Percentiles rank a stretch among this genome's conserved stretches.
Conservation (phyloP, 1,140 invertebrate genomes). For the Euura saliciscinereae region DNA sequence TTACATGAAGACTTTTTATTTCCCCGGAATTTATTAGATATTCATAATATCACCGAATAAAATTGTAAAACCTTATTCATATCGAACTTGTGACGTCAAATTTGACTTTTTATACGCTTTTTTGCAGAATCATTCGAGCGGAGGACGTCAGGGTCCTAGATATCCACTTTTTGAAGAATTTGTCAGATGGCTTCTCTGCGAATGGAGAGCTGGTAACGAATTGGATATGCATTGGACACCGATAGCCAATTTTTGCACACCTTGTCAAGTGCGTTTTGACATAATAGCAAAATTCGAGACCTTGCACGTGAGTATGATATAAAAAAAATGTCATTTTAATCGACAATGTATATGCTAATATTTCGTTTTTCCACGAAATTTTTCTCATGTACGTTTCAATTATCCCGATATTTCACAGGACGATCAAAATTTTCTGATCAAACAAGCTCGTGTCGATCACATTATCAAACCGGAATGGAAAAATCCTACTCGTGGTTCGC, state of each 20-base stretch:
- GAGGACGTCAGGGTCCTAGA: slow-evolving; percentile 56
- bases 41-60: too few relatives aligned
- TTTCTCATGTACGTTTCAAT: slow-evolving; percentile 8
- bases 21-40: too few relatives aligned
- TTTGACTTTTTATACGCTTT: too few relatives aligned
- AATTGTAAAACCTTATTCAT: too few relatives aligned
- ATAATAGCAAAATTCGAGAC: slow-evolving; percentile 90
- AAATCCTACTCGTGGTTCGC: slow-evolving; percentile 77
- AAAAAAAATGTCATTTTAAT: slow-evolving; percentile 3
- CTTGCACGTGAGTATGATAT: slow-evolving; percentile 62
- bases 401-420: slow-evolving; percentile 59
- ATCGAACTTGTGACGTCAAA: too few relatives aligned
- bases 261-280: slow-evolving; percentile 87
- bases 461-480: slow-evolving; percentile 82
- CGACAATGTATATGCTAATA: background rate
- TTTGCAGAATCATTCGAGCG: slow-evolving; percentile 44
- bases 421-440: slow-evolving; percentile 84
- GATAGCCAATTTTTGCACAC: slow-evolving; percentile 85
- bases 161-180: slow-evolving; percentile 81
- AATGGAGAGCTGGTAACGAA: slow-evolving; percentile 65
- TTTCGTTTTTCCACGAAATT: slow-evolving; percentile 9
- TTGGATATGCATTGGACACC: slow-evolving; percentile 94
- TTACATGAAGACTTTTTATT: too few relatives aligned
- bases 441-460: slow-evolving; percentile 74
- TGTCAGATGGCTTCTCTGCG: slow-evolving; percentile 75